phyloP scores from a whole-genome alignment of 2,113 vertebrate genomes.

The Silurus asotus region DNA sequence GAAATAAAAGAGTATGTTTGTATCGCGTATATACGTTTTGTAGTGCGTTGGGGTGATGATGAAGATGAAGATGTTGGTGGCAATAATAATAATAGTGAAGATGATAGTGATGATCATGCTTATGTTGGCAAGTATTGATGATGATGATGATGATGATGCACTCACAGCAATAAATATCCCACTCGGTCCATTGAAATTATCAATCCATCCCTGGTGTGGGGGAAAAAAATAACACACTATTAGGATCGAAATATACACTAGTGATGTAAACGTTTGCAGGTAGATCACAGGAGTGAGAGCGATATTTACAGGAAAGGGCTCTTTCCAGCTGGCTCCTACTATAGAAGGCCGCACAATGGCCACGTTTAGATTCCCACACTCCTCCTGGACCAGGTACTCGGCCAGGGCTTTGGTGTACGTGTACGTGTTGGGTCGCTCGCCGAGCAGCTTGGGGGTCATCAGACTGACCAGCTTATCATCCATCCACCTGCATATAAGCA shows the following conservation, averaged over 20 bases:
- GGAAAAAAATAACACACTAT: constrained; percentile 27
- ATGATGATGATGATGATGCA: constrained; percentile 49
- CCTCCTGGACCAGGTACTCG: constrained; percentile 91
- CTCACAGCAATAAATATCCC: constrained; percentile 97
- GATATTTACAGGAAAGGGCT: constrained; percentile 92
- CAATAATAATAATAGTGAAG: neutral
- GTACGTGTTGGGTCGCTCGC: constrained; percentile 92
- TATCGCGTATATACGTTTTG: too few relatives aligned
- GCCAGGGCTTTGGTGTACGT: constrained; percentile 94
- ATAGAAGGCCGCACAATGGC: constrained; percentile 95
- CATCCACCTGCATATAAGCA: constrained; percentile 84
- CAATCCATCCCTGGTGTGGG: constrained; percentile 89
- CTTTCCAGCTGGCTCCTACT: constrained; percentile 98
- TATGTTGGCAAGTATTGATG: too few relatives aligned
- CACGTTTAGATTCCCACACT: constrained; percentile 87
- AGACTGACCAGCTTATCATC: constrained; percentile 89
- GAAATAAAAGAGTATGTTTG: neutral
- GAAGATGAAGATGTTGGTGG: neutral
- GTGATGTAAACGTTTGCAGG: neutral
- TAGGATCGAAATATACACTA: neutral
- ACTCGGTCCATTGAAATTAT: constrained; percentile 98
- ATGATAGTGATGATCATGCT: neutral
- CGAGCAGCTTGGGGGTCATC: constrained; percentile 91
- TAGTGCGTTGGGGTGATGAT: too few relatives aligned
- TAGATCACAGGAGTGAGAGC: neutral